Conservation (phyloP, 2,113 vertebrate genomes). For the Neogale vison region DNA sequence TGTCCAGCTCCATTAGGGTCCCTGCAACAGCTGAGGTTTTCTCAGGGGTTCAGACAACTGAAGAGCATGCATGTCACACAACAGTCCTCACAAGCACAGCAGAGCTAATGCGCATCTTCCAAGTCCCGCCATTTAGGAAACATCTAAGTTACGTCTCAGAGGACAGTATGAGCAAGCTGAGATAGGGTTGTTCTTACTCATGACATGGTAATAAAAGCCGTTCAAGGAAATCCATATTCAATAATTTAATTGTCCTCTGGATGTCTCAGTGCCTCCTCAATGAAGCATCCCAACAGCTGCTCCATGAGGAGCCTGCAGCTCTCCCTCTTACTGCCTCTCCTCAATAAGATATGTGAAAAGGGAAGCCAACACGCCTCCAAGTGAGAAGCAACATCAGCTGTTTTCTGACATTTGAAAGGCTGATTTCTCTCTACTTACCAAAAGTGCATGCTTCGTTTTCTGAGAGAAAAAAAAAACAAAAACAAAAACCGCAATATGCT, state of each 20-base stretch:
- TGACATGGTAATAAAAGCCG: not conserved
- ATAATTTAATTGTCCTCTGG: not conserved
- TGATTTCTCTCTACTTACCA: not conserved
- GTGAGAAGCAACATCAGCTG: not conserved
- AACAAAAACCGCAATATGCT: not conserved
- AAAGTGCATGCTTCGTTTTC: slow-evolving; percentile 30
- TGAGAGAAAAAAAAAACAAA: not conserved
- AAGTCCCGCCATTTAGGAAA: not conserved
- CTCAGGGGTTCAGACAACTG: not conserved
- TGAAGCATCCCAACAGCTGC: not conserved
- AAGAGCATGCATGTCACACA: not conserved
- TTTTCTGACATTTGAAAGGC: slow-evolving; percentile 28
- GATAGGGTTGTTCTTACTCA: not conserved
- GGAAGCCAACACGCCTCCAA: not conserved
- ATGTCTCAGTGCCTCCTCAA: not conserved
- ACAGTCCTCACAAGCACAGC: not conserved
- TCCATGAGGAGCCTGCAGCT: not conserved
- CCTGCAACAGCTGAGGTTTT: not conserved
- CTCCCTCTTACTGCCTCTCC: not conserved
- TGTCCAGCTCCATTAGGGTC: not conserved
- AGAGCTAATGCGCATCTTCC: not conserved
- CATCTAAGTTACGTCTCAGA: not conserved
- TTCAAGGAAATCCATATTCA: not conserved
- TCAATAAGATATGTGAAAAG: not conserved
- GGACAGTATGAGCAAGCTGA: not conserved